Evolutionary conservation across 2,888 invertebrate species (phyloP).

Genomic region (Ctena decussata): DNA sequence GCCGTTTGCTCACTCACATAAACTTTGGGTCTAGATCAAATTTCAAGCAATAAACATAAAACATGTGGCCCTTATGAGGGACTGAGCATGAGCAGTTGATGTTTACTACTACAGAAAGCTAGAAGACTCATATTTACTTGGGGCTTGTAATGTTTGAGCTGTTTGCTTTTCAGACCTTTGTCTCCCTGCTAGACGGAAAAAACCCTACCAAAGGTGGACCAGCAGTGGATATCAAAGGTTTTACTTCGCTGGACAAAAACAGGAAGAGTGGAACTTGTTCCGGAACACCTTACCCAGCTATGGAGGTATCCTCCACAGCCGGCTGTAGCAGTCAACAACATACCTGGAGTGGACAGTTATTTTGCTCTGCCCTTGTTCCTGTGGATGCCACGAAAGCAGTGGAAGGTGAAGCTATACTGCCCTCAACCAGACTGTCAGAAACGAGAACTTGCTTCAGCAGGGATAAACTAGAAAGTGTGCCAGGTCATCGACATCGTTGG

Average conservation of each 20-base stretch:
- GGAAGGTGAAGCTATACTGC: slow-evolving; percentile 44
- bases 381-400: slow-evolving; percentile 55
- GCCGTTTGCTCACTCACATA: no score
- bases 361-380: slow-evolving; percentile 56
- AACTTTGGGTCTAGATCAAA: no score
- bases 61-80: no score
- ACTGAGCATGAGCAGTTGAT: no score
- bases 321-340: not conserved
- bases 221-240: slow-evolving; percentile 52
- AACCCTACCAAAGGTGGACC: slow-evolving; percentile 43
- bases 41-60: no score
- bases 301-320: slow-evolving; percentile 67
- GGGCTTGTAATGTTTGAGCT: not conserved
- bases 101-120: no score
- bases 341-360: slow-evolving; percentile 46
- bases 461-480: slow-evolving; percentile 45
- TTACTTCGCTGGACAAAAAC: slow-evolving; percentile 24
- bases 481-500: slow-evolving; percentile 66
- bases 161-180: slow-evolving; percentile 19
- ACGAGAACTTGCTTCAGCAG: slow-evolving; percentile 45
- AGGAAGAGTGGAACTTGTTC: slow-evolving; percentile 36
- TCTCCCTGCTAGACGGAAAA: slow-evolving; percentile 41
- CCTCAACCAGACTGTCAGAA: slow-evolving; percentile 35
- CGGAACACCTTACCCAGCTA: slow-evolving; percentile 13
- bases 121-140: no score